Percentiles rank a stretch among this genome's conserved stretches.
These are phyloP conservation scores for Gasterosteus nipponicus DNA, from an alignment of 2,113 vertebrate genomes.

Conservation along the genomic window DNA sequence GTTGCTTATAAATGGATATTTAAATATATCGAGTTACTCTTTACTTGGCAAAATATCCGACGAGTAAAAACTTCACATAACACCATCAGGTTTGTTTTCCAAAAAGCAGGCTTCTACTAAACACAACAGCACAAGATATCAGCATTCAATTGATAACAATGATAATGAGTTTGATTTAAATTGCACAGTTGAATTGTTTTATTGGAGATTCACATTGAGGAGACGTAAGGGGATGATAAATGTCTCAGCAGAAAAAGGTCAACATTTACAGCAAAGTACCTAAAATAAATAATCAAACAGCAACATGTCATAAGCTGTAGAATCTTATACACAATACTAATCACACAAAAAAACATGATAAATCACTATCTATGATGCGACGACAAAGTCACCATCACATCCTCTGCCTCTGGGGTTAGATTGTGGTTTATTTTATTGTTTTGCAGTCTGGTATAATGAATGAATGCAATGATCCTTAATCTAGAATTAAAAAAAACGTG, in stretches of 20 bases:
- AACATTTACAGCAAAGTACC: neutral
- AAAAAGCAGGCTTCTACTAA: neutral
- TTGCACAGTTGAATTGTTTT: neutral
- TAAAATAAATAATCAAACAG: neutral
- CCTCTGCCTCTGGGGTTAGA: neutral
- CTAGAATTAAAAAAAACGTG: neutral
- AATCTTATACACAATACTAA: neutral
- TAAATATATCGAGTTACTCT: neutral
- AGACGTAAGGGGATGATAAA: neutral
- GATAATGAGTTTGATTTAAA: neutral
- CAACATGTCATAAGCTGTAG: neutral
- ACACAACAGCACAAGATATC: neutral
- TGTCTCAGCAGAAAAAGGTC: neutral
- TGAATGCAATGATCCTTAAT: neutral
- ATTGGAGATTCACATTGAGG: neutral
- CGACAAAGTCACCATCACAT: neutral
- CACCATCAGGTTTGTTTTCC: no score
- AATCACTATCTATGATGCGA: neutral
- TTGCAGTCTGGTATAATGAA: neutral
- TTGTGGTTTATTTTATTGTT: neutral
- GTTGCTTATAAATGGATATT: neutral
- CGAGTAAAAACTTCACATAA: neutral
- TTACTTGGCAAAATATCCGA: neutral
- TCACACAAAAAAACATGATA: no score
- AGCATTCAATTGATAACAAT: neutral